Evolutionary conservation across 2,113 vertebrate species (phyloP), one percentile per base, ranked within the genome.

Genomic region (Neoarius graeffei): DNA sequence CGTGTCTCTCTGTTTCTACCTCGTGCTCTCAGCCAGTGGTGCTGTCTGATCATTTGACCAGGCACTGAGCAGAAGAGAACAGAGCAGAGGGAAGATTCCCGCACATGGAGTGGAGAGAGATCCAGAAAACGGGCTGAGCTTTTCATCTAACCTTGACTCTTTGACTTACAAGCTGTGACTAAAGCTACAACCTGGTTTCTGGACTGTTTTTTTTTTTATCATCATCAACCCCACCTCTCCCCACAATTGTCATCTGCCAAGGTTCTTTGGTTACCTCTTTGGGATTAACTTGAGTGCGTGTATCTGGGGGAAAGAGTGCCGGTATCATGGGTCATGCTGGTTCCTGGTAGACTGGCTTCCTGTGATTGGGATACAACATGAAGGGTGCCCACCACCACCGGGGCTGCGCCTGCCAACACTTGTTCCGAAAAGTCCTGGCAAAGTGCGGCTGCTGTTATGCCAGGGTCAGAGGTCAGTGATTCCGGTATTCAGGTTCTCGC

Each of bases 361-460:
- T 92, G 90, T 86, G 92, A 84, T 91, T 93, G 92, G 92, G 94
- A 92, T 90, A 92, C 95, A 96, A 93, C 96, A 97, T 97, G 96
- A 97, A 96, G 94, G 96, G 95, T 88, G 96, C 96, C 91, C 94
- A 96, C 92, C 96, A 96, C 93, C 94, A 94, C 85, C 93, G 96
- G 93, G 96, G 96, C 93, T 98, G 97, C 91, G 96, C 96, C 94
- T 98, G 97, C 96, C 97, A 97, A 93, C 96, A 96, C 94, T 96
- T 98, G 94, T 98, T 98, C 94, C 96, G 97, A 90, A 98, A 98
- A 96, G 96, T 98, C 93, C 95, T 98, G 94, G 95, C 95, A 91
- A 97, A 98, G 96, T 98, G 97, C 92, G 96, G 96, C 94, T 98
- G 97, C 95, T 97, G 97, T 94, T 97, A 97, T 95, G 94, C 95